Evolutionary conservation across 2,888 invertebrate genomes (phyloP), one percentile per base, ranked within the genome.

Genomic region (Dione vanillae): DNA sequence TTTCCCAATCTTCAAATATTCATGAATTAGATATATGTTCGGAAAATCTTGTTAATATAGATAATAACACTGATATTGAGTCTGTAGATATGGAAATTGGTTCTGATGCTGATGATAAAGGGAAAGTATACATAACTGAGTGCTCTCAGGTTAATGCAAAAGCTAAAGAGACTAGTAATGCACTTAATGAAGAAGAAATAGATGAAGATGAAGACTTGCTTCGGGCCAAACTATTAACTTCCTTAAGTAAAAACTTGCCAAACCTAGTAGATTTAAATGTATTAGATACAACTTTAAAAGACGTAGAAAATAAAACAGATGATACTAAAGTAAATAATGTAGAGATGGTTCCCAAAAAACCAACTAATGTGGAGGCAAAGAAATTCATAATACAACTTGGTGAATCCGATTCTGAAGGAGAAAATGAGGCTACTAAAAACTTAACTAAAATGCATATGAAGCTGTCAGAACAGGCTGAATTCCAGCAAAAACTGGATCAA

Each of bases 201-300:
- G 95, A 95, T 64, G 95, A 95, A 78, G 95, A 95, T 81, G 94
- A 94, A 81, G 95, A 95, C 82, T 89, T 95, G 65, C 86, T 95
- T 73, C 84, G 95, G 74, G 95, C 95, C 43, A 92, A 94, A 83
- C 81, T 95, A 67, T 85, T 95, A 75, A 94, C 94, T 65, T 94
- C 95, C 7, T 88, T 95, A 74, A 94, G 94, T 69, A 94, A 94
- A 82, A 95, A 94, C 83, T 88, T 94, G 67, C 91, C 93, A 64
- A 88, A 89, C 75, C 79, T 90, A 52, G 82, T 88, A 49, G 82
- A 84, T 70, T 79, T 87, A 61, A 83, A 80, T 74, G 69, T 83
- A 64, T 76, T 84, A 27, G 82, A 83, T 72, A 75, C 72, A n/a
- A 58, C 27, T 59, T 72, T 81, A 19, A 78, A 80, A 47, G 77